These are phyloP conservation scores for Camptogramma bilineatum DNA, from an alignment of 2,888 invertebrate genomes.

Conservation along the genomic window DNA sequence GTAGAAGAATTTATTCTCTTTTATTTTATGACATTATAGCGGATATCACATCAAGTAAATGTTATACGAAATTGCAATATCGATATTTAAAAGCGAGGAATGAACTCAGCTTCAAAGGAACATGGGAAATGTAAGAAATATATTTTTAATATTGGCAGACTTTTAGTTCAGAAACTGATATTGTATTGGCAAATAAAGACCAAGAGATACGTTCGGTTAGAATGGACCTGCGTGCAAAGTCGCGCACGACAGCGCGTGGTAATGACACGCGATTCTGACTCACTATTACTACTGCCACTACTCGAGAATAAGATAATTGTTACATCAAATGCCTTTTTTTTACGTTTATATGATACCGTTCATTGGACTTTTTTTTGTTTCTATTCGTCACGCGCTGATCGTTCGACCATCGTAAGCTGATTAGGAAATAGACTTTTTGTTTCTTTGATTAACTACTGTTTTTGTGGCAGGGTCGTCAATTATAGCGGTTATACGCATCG, in stretches of 20 bases:
- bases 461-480: conserved; percentile 32
- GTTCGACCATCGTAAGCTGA: conserved; percentile 27
- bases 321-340: conserved; percentile 53
- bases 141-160: neutral
- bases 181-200: too few relatives aligned
- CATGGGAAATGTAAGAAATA: neutral
- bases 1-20: too few relatives aligned
- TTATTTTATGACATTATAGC: too few relatives aligned
- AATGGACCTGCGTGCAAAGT: conserved; percentile 44
- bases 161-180: neutral
- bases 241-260: conserved; percentile 50
- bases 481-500: conserved; percentile 35
- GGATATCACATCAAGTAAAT: neutral
- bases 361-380: conserved; percentile 27
- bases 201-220: conserved; percentile 25
- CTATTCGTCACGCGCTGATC: conserved; percentile 26
- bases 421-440: conserved; percentile 36
- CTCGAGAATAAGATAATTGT: conserved; percentile 51
- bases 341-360: conserved; percentile 39
- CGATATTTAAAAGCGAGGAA: neutral
- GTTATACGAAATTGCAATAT: neutral
- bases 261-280: conserved; percentile 48
- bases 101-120: neutral
- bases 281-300: conserved; percentile 45
- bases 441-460: conserved; percentile 18